Evolutionary conservation across 2,888 invertebrate genomes (phyloP), one percentile per base, ranked within the genome.

Genomic region (Lacanobia wlatinum): DNA sequence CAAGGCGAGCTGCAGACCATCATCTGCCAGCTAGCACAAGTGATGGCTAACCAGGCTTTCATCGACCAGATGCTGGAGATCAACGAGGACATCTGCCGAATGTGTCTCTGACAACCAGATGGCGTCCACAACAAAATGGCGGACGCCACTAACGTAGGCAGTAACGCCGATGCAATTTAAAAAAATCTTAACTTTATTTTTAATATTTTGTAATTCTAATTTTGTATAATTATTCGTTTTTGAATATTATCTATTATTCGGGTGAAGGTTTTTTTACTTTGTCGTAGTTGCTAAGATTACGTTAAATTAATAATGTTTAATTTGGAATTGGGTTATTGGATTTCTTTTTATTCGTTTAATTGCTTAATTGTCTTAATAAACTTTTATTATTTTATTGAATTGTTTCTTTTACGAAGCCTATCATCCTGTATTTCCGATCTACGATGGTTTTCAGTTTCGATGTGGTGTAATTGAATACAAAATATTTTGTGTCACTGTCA

Each of bases 1-100:
- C 96, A 96, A 75, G 97, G 97, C 8, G 96, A 97, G 79, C 95
- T 98, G 60, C 93, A 97, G 67, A 94, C 96, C 74, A 96, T 97
- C 73, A 96, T 98, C 79, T 96, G 96, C 86, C 96, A 97, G 73
- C 94, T 98, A 68, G 97, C 98, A 28, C 96, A 96, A 78, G 97
- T 98, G 66, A 96, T 98, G 89, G 94, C 96, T 64, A 97, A 98
- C 92, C 96, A 97, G 84, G 94, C 96, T 75, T 99, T 98, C 92
- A 96, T 98, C 87, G 96, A 96, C 64, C 98, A 98, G 93, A 96
- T 98, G 89, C 95, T 98, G 83, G 97, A 97, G 85, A 98, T 98
- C 89, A 98, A 99, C 94, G 97, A 97, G 81, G 97, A 97, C 90
- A 98, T 98, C 91, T 97, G 97, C 92, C 97, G 97, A 87, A 96